Evolutionary conservation across 2,888 invertebrate genomes (phyloP), one percentile per base, ranked within the genome.

Genomic region (Agrotis puta): DNA sequence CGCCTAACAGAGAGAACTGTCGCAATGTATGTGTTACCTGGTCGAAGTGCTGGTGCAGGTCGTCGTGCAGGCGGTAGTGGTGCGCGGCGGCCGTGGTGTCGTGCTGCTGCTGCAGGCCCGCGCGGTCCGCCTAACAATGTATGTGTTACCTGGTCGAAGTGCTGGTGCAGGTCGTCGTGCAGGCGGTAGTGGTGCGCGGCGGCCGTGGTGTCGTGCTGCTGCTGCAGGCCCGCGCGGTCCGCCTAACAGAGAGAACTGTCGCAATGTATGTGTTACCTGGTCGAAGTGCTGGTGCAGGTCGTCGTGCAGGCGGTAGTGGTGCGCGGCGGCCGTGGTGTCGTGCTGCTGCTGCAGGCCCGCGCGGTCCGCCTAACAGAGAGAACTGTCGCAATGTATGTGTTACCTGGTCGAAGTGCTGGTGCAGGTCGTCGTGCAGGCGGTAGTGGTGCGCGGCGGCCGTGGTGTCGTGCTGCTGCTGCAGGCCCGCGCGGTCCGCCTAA

Each of bases 221-320:
- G 91, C 69, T 88, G 88, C 53, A 93, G 92, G 73, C 96, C 96
- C 69, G 97, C 94, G 63, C 97, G 95, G 82, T 97, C 97, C 5
- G 95, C 85, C 85, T 96, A n/a, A n/a, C n/a, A n/a, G n/a, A n/a
- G n/a, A 91, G 84, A 92, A 96, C 71, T 90, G 90, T 66, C 88
- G 88, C 51, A 93, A 91, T 96, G 45, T 47, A 5, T 16, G 18
- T 18, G 18, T 18, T 18, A 84, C 83, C 82, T 79, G 80, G 51
- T 85, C 98, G 90, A 98, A 99, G 93, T 98, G 97, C 73, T 97
- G 96, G 85, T 97, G 97, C 84, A 98, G 96, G 87, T 98, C 97
- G 87, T 98, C 98, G 83, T 98, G 97, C 87, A 98, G 96, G n/a
- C 97, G 96, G 91, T 98, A 97, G 91, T 98, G 98, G 89, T 98